These are phyloP conservation scores for Forbesichthys agassizii DNA, from an alignment of 2,113 vertebrate species.

Conservation along the genomic window DNA sequence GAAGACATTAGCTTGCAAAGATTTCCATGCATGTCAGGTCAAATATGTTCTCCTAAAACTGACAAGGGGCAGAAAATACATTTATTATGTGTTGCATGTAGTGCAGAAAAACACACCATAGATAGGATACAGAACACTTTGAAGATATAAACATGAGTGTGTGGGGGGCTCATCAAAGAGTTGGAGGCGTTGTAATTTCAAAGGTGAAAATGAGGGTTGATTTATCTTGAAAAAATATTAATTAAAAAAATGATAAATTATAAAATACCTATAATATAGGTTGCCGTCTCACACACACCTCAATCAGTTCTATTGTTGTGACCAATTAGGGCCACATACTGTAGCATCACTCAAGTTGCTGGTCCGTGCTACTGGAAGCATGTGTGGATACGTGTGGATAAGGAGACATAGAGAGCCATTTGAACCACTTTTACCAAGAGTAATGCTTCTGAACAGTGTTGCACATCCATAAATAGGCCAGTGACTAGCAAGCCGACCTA, in stretches of 20 bases:
- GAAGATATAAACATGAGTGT: slow-evolving; percentile 26
- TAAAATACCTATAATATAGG: slow-evolving; percentile 13
- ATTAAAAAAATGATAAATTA: no score
- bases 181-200: slow-evolving; percentile 30
- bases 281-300: slow-evolving; percentile 21
- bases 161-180: slow-evolving; percentile 30
- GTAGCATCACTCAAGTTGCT: slow-evolving; percentile 38
- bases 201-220: slow-evolving; percentile 33
- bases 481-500: no score
- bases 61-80: background rate
- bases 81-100: background rate
- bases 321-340: slow-evolving; percentile 35
- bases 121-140: slow-evolving; percentile 23
- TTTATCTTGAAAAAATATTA: slow-evolving; percentile 1
- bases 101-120: background rate
- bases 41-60: background rate
- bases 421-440: slow-evolving; percentile 3
- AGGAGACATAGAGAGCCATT: background rate
- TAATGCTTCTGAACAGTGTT: background rate
- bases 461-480: background rate
- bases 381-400: background rate
- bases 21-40: background rate
- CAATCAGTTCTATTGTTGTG: slow-evolving; percentile 47
- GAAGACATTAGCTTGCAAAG: background rate
- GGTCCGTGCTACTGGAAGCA: slow-evolving; percentile 27